Evolutionary conservation across 2,113 vertebrate genomes (phyloP), one percentile per base, ranked within the genome.

Genomic region (Cinclus cinclus): DNA sequence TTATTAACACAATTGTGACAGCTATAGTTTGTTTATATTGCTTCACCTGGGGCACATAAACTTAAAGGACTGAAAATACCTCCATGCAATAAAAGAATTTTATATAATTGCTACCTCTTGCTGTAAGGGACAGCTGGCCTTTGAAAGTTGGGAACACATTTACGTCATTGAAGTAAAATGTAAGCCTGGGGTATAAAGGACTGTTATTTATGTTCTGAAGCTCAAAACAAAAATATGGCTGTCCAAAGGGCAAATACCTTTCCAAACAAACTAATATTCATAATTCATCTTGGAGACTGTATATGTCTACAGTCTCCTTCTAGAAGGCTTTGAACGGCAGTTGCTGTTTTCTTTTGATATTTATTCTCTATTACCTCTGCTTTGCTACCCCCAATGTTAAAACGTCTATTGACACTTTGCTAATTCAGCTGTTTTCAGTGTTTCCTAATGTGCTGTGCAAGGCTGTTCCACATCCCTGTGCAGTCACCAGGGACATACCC

Each of bases 181-280:
- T 69, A 87, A 95, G 94, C 74, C 90, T 67, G 87, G 70, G 81
- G 65, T 94, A 97, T 91, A 90, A 94, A 95, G 96, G 56, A 83
- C 90, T 90, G 47, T 96, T 96, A 93, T 91, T 92, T 97, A 96
- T 97, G 73, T 86, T 81, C 95, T 89, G 94, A 85, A 97, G 90
- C 90, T 84, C 59, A 70, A 75, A 93, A 95, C 58, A 95, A 83
- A 96, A 97, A 75, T 79, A 93, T 53, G 59, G 91, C 46, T 94
- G 77, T 87, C 95, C 86, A 96, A 97, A 97, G 96, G 83, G 86
- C 95, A 97, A 96, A 96, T 95, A 95, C 89, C 95, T 90, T 92
- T 85, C 84, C 86, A 83, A 73, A 41, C 46, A 80, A 28, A 55
- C 77, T 89, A 82, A 87, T 84, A 70, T 52, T 94, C 92, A 58